phyloP scores from a whole-genome alignment of 2,888 invertebrate genomes.

The Latrodectus hesperus region DNA sequence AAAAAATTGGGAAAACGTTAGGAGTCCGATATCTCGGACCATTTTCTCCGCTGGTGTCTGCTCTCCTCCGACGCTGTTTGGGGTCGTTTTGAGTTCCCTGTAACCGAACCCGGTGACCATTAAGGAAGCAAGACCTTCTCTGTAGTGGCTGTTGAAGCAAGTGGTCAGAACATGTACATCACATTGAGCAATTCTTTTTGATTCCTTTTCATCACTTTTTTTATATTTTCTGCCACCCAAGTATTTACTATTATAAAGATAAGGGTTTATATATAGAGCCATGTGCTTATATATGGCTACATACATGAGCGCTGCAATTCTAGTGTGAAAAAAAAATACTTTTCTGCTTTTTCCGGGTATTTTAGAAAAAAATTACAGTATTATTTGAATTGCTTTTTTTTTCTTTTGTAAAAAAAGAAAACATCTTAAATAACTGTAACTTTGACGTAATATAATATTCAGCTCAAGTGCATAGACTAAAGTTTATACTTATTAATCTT shows the following conservation, averaged over 20 bases:
- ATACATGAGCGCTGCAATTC: too few species aligned
- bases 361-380: too few species aligned
- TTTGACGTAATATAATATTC: too few species aligned
- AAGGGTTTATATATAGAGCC: not conserved
- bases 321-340: too few species aligned
- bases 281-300: not conserved
- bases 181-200: not conserved
- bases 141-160: conserved; percentile 31
- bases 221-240: not conserved
- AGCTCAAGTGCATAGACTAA: too few species aligned
- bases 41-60: conserved; percentile 26
- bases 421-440: too few species aligned
- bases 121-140: conserved; percentile 46
- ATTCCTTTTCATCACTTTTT: conserved; percentile 3
- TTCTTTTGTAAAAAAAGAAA: too few species aligned
- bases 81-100: conserved; percentile 51
- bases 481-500: too few species aligned
- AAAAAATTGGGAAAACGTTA: conserved; percentile 28
- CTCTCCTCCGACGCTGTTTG: conserved; percentile 21
- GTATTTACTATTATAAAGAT: not conserved
- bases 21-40: conserved; percentile 27
- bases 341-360: too few species aligned
- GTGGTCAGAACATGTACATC: conserved; percentile 35
- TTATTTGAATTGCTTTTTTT: too few species aligned
- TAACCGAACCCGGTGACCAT: conserved; percentile 41